These are phyloP conservation scores for Mythimna pallens DNA, from an alignment of 2,888 invertebrate genomes.

Conservation along the genomic window DNA sequence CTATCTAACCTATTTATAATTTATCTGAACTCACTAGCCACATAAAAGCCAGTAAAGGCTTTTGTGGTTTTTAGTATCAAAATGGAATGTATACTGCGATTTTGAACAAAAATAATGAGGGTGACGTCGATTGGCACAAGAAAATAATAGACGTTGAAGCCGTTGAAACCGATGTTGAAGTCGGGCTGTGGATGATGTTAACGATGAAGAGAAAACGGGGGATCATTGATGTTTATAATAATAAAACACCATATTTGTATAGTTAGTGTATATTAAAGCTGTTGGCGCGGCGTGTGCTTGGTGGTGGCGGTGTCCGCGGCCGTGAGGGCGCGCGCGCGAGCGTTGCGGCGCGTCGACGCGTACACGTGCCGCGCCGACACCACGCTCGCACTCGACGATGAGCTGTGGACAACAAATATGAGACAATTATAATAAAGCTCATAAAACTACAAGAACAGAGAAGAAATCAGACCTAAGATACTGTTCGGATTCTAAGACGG, in stretches of 20 bases:
- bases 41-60: no score
- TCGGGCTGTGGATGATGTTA: no score
- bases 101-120: no score
- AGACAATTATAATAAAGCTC: not conserved
- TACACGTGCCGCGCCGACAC: conserved; percentile 52
- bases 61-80: no score
- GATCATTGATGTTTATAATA: not conserved
- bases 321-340: conserved; percentile 51
- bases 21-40: no score
- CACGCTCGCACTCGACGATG: conserved; percentile 43
- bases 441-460: no score
- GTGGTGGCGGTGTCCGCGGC: conserved; percentile 38
- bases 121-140: no score
- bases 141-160: no score
- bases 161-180: no score
- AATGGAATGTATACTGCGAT: no score
- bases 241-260: not conserved
- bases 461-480: not conserved
- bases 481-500: not conserved
- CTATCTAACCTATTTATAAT: no score
- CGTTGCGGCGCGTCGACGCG: conserved; percentile 10
- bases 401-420: conserved; percentile 16
- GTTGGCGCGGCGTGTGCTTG: not conserved
- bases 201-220: no score
- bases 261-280: conserved; percentile 54